These are phyloP conservation scores for Vulpes vulpes DNA, from an alignment of 2,113 vertebrate genomes.

Conservation along the genomic window DNA sequence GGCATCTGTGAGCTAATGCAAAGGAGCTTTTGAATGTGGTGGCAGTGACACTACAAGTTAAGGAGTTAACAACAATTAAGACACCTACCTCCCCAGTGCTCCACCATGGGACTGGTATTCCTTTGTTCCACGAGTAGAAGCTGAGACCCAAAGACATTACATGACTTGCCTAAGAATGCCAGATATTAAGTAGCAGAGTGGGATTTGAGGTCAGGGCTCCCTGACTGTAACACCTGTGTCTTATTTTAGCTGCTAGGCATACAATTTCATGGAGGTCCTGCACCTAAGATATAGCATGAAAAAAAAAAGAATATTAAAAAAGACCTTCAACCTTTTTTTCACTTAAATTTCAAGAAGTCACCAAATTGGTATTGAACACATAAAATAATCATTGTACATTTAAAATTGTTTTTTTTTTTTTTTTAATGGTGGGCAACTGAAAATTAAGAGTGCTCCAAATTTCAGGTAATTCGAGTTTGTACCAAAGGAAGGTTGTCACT, in stretches of 20 bases:
- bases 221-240: not conserved
- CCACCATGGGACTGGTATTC: accelerated
- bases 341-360: not conserved
- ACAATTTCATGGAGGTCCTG: not conserved
- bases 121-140: not conserved
- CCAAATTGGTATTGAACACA: not conserved
- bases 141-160: not conserved
- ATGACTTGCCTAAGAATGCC: not conserved
- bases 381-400: not conserved
- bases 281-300: not conserved
- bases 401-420: not conserved
- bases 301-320: not conserved
- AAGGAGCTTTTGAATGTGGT: not conserved
- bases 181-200: not conserved
- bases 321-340: not conserved
- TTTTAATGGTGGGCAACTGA: not conserved
- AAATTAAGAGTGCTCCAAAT: not conserved
- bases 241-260: not conserved
- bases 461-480: not conserved
- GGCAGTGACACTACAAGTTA: not conserved
- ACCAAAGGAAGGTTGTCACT: not conserved
- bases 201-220: not conserved
- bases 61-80: too few species aligned
- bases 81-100: not conserved
- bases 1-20: not conserved